A percentile compares a stretch with the other conserved stretches of the same genome.
Evolutionary conservation across 2,888 invertebrate species (phyloP).

Genomic region (Campoletis raptor): DNA sequence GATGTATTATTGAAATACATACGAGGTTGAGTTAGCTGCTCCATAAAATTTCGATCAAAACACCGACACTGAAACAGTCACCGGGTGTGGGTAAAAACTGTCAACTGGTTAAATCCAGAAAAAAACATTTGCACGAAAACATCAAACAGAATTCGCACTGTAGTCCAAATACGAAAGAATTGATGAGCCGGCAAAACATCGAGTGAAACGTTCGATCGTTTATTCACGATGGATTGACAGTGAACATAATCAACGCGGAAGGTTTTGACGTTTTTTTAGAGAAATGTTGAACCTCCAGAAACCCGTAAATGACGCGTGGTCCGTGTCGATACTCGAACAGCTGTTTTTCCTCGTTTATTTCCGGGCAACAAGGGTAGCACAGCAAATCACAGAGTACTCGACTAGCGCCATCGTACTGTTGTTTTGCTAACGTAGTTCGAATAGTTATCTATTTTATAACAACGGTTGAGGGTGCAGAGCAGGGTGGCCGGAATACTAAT

Average conservation of each 20-base stretch:
- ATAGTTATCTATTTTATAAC: conserved; percentile 7
- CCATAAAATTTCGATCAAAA: conserved; percentile 35
- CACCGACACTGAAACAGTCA: conserved; percentile 2
- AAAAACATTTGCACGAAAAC: conserved; percentile 17
- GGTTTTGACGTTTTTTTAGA: conserved; percentile 9
- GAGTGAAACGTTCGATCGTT: conserved; percentile 22
- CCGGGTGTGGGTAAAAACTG: conserved; percentile 9
- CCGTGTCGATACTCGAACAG: conserved; percentile 60
- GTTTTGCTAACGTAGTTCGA: neutral
- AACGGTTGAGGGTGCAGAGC: neutral
- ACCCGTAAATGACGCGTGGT: conserved; percentile 56
- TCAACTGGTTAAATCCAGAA: conserved; percentile 40
- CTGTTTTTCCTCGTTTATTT: conserved; percentile 58
- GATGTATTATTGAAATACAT: conserved; percentile 24
- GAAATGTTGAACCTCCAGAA: conserved; percentile 11
- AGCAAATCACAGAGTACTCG: conserved; percentile 1
- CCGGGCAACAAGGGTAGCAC: neutral
- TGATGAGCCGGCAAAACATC: neutral
- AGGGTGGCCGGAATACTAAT: neutral
- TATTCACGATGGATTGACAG: neutral
- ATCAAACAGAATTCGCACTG: neutral
- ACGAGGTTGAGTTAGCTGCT: conserved; percentile 14
- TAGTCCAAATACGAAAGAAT: neutral
- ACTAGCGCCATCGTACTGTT: conserved; percentile 40
- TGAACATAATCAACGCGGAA: conserved; percentile 27